Evolutionary conservation across 2,113 vertebrate species (phyloP).

Genomic region (Corvus hawaiiensis): DNA sequence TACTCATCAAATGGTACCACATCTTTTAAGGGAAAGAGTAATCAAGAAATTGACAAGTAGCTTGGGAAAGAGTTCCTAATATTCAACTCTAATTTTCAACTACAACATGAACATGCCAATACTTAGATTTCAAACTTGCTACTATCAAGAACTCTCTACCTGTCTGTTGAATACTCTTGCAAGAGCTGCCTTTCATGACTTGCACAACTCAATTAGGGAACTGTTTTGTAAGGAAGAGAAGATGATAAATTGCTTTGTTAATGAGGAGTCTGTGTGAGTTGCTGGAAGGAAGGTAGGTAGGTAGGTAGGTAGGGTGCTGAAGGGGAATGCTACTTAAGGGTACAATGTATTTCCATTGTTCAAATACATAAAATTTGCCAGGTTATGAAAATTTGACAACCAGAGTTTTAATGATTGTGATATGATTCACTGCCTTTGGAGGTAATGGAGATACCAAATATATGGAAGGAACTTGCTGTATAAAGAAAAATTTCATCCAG

Average conservation of each 20-base stretch:
- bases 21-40: not conserved
- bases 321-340: not conserved
- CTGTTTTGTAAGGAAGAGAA: not conserved
- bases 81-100: not conserved
- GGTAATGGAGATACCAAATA: not conserved
- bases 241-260: not conserved
- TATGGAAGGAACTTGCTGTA: not conserved
- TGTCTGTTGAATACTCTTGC: not conserved
- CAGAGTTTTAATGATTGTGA: not conserved
- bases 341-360: not conserved
- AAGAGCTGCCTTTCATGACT: not conserved
- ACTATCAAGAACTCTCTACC: not conserved
- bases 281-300: not conserved
- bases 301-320: not conserved
- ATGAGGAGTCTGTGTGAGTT: not conserved
- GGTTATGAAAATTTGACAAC: not conserved
- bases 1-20: not conserved
- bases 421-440: not conserved
- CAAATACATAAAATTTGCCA: not conserved
- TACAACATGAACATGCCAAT: not conserved
- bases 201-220: not conserved
- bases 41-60: not conserved
- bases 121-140: not conserved
- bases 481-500: fast-evolving
- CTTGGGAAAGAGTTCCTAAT: not conserved